Base-by-base conservation (phyloP, 2,888 invertebrate genomes). In the Oeneis ivallda region DNA sequence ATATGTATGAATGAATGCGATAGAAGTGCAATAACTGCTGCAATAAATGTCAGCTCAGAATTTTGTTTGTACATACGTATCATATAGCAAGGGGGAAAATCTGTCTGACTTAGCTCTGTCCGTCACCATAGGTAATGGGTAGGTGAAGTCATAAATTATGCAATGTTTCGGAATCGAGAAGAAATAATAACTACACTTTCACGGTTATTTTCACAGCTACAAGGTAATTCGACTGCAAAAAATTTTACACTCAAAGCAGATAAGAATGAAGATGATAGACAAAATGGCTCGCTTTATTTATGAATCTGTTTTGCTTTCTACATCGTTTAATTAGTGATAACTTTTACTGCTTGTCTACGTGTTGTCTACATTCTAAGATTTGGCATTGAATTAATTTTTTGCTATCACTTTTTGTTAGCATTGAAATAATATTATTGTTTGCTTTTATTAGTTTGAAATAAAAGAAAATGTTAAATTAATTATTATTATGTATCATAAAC, bases 231-330 rank as follows among this genome's bases (percentile, higher is more conserved):
- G 32, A 37, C 9, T 15, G 15, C 34, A 53, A 53, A 37, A n/a
- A 53, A 53, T 10, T 26, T 37, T 9, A 13, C 39, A 41, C 19
- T 41, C 13, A 13, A 41, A 41, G 41, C 19, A 26, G 11, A 41
- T 56, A 17, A 41, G 32, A 52, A 52, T 19, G 39, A 41, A 41
- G 19, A 41, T 15, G 56, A 39, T 50, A 37, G 49, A 49, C 15
- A 47, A 54, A 60, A 47, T 47, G 32, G 39, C 13, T 60, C 47
- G 37, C 37, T 47, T 60, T 60, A 49, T 60, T 60, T 17, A 49
- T 60, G 39, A 37, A 54, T 61, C 56, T 54, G 60, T 65, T 13
- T 54, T 61, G 61, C 65, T 65, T 65, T 65, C 65, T 61, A 49
- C 45, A 13, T 10, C n/a, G 37, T 47, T 60, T 60, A 65, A 65